Evolutionary conservation across 1,140 invertebrate genomes (phyloP).

Genomic region (Andrena cerasifolii): DNA sequence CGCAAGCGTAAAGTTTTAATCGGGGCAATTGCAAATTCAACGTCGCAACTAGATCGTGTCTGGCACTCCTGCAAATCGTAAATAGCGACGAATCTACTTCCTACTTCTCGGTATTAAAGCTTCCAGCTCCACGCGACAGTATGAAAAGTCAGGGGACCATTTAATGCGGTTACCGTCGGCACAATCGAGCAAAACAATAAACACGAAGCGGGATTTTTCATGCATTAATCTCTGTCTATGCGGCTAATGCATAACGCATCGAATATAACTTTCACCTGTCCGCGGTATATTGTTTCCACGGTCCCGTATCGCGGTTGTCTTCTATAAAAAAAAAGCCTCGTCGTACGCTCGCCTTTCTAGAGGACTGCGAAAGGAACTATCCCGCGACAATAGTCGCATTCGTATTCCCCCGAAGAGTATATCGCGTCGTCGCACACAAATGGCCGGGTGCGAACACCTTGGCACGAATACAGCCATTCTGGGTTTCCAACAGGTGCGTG

Average conservation of each 20-base stretch:
- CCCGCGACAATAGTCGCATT: constrained; percentile 21
- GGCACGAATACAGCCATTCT: constrained; percentile 21
- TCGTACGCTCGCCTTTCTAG: constrained; percentile 6
- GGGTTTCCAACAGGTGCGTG: constrained; percentile 28
- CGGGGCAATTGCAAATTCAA: no score
- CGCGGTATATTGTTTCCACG: constrained; percentile 1
- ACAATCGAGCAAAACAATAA: neutral
- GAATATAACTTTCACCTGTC: constrained; percentile 20
- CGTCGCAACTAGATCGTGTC: no score
- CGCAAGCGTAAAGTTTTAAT: no score
- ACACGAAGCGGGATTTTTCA: neutral
- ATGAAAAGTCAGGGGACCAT: neutral
- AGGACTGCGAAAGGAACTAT: constrained; percentile 6
- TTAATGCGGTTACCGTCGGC: neutral
- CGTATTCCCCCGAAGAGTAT: constrained; percentile 37
- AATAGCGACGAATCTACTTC: neutral
- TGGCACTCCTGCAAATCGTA: no score
- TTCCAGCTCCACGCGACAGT: neutral
- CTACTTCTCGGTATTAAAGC: neutral
- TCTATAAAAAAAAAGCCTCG: constrained; percentile 32
- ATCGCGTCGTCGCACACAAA: neutral
- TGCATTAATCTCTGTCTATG: neutral
- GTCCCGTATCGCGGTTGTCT: neutral
- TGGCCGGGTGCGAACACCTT: constrained; percentile 9
- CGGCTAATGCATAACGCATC: constrained; percentile 19